phyloP scores from a whole-genome alignment of 2,888 invertebrate species.

The Synanthedon formicaeformis region DNA sequence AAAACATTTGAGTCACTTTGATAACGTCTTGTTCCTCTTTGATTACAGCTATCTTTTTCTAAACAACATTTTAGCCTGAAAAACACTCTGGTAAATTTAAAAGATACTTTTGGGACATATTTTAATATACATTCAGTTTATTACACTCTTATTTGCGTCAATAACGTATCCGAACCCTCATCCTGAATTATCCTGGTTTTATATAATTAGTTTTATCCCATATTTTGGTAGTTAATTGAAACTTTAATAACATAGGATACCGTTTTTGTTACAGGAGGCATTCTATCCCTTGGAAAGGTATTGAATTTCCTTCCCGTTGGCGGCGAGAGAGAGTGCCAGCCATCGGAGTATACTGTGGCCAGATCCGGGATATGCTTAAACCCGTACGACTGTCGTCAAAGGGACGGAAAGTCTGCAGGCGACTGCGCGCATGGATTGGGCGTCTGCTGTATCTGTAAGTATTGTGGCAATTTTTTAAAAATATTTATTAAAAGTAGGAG shows the following conservation, averaged over 20 bases:
- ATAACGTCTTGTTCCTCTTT: not conserved
- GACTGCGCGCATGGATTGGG: conserved; percentile 87
- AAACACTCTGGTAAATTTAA: no score
- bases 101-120: no score
- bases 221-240: no score
- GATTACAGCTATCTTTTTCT: not conserved
- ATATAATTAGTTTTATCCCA: no score
- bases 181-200: no score
- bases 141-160: no score
- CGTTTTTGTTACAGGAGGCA: conserved; percentile 21
- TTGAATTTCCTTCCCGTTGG: conserved; percentile 88
- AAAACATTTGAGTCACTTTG: not conserved
- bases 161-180: no score
- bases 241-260: no score
- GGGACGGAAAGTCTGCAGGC: conserved; percentile 77
- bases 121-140: no score
- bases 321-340: conserved; percentile 82
- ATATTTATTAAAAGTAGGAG: no score
- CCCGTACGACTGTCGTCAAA: conserved; percentile 84
- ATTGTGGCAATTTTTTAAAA: not conserved
- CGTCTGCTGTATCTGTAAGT: conserved; percentile 88
- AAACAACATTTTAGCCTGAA: not conserved
- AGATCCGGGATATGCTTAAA: conserved; percentile 84
- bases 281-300: conserved; percentile 66
- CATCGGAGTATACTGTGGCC: conserved; percentile 77